phyloP scores from a whole-genome alignment of 2,888 invertebrate species.

The Anarsia innoxiella region DNA sequence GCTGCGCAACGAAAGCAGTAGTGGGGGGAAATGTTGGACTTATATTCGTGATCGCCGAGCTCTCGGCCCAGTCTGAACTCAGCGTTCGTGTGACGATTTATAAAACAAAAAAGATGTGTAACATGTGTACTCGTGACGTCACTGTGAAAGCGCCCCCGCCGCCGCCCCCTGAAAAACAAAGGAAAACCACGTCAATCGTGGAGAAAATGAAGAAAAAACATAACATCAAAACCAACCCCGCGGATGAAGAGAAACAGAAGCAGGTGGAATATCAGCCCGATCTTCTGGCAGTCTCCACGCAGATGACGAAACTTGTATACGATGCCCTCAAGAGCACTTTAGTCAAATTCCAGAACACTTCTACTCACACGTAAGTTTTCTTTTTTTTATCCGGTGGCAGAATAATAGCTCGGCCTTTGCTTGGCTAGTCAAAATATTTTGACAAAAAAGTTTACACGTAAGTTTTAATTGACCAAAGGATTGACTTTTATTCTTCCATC shows the following conservation, averaged over 20 bases:
- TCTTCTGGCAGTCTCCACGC: constrained; percentile 64
- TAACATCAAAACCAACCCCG: constrained; percentile 55
- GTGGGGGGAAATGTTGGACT: constrained; percentile 45
- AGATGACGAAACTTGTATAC: constrained; percentile 55
- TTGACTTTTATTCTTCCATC: no score
- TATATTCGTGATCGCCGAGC: constrained; percentile 45
- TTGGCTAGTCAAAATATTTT: no score
- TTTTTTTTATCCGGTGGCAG: constrained; percentile 18
- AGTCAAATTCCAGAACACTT: constrained; percentile 55
- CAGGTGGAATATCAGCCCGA: constrained; percentile 63
- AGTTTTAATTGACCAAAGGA: no score
- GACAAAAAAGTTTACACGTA: no score
- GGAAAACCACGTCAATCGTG: constrained; percentile 18
- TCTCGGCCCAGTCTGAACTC: constrained; percentile 20
- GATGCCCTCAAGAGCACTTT: constrained; percentile 48
- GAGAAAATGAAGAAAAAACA: constrained; percentile 65
- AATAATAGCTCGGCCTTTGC: no score
- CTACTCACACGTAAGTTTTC: constrained; percentile 64
- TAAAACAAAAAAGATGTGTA: constrained; percentile 44
- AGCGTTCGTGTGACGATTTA: constrained; percentile 23
- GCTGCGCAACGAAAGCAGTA: not conserved
- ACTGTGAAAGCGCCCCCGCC: constrained; percentile 27
- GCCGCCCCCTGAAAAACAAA: constrained; percentile 20
- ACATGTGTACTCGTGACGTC: constrained; percentile 59
- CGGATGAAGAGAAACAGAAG: constrained; percentile 44